phyloP scores from a whole-genome alignment of 2,113 vertebrate species.

The Tyto alba region DNA sequence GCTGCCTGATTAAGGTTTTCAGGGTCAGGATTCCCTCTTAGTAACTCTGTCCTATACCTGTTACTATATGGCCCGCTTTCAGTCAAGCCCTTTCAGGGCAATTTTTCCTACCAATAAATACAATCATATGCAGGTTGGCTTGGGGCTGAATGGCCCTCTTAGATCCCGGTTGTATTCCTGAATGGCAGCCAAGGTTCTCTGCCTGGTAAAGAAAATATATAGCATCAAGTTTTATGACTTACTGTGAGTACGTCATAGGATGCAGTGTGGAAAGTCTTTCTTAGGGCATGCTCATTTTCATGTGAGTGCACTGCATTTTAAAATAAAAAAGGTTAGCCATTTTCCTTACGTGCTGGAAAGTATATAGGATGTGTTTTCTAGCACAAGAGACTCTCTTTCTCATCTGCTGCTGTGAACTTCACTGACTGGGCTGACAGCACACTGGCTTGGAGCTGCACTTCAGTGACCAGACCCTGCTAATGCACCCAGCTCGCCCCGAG shows the following conservation, averaged over 20 bases:
- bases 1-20: not conserved
- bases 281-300: not conserved
- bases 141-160: not conserved
- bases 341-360: not conserved
- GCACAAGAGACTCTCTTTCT: not conserved
- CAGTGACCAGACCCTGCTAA: not conserved
- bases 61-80: fast-evolving
- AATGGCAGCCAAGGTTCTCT: conserved; percentile 21
- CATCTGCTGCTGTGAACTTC: not conserved
- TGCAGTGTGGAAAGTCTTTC: not conserved
- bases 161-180: not conserved
- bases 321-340: not conserved
- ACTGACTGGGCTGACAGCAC: not conserved
- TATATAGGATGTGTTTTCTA: not conserved
- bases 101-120: not conserved
- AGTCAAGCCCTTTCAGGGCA: not conserved
- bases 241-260: not conserved
- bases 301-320: not conserved
- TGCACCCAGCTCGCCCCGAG: not conserved
- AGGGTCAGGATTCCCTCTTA: not conserved
- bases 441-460: not conserved
- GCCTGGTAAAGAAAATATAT: conserved; percentile 1
- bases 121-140: not conserved
- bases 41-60: not conserved
- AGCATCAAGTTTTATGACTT: not conserved